These are phyloP conservation scores for Acanthaster planci DNA, from an alignment of 35 echinoderm and acorn worm genomes.

Conservation along the genomic window DNA sequence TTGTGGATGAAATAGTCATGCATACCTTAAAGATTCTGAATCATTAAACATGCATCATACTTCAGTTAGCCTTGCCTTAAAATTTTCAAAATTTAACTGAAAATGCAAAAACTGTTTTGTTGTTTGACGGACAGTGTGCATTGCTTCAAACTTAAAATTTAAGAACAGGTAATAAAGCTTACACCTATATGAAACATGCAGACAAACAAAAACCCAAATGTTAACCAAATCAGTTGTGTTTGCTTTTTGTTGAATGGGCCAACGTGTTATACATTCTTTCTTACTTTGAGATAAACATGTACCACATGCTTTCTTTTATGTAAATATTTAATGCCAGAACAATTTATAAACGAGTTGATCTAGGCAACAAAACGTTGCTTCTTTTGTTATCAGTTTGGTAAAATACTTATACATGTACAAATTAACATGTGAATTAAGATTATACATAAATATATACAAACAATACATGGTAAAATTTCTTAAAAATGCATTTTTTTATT, in stretches of 20 bases:
- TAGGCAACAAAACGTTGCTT: not conserved
- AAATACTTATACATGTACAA: conserved; percentile 6
- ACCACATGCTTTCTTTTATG: conserved; percentile 20
- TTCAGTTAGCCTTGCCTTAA: too few relatives aligned
- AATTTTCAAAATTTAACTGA: too few relatives aligned
- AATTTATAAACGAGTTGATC: not conserved
- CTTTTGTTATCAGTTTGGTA: not conserved
- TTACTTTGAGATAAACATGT: not conserved
- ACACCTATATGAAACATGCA: too few relatives aligned
- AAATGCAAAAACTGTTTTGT: too few relatives aligned
- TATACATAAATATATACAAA: conserved; percentile 42
- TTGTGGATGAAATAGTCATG: too few relatives aligned
- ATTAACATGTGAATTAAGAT: conserved; percentile 21
- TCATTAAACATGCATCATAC: too few relatives aligned
- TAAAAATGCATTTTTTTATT: conserved; percentile 33
- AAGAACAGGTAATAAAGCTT: too few relatives aligned
- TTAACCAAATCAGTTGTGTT: too few relatives aligned
- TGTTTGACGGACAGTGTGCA: too few relatives aligned
- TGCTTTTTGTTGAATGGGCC: not conserved
- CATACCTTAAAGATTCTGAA: too few relatives aligned
- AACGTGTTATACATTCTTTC: not conserved
- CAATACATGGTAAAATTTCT: conserved; percentile 1
- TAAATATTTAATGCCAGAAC: conserved; percentile 18
- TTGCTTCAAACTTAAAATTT: too few relatives aligned
- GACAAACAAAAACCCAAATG: too few relatives aligned